Base-by-base conservation (phyloP, 2,113 vertebrate species). In the Nibea coibor region DNA sequence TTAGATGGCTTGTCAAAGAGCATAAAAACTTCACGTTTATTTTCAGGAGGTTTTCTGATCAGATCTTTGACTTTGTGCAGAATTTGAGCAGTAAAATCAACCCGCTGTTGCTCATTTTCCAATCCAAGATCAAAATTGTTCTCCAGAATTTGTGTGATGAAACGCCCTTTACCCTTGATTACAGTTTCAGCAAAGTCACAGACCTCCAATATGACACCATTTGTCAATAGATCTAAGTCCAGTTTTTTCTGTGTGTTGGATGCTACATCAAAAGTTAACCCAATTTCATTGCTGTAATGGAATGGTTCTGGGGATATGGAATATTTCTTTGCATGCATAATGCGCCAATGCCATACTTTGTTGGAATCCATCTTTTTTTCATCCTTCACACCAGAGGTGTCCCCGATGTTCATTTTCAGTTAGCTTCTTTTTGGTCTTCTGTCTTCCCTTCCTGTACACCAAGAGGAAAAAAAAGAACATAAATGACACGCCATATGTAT, bases 141-240 rank as follows among this genome's bases (percentile, higher is more conserved):
- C 51, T 85, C 75, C 31, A 84, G 61, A 57, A 87, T 64, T 16
- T 81, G 78, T 51, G 68, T 80, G 9, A 72, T 31, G n/a, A 87
- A 87, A 22, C 80, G 4, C 28, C 28, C 28, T 31, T 31, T 31
- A 31, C 28, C 28, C 28, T 31, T 31, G 28, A 31, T 31, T 31
- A 31, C 28, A 5, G 28, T 31, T 31, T 31, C 4, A 31, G 28
- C 28, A 31, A 31, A 31, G 28, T 31, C 28, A 31, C 28, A 31
- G 28, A 31, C 45, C 20, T 86, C 80, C 61, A 86, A 59, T 19
- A 86, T 54, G 19, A 79, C 65, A 31, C 58, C 84, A 26, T 86
- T 82, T 28, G 84, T 82, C 45, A 82, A 5, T 16, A 66, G 66
- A 2, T 66, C 24, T 62, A 57, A 50, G 17, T 82, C 71, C 20